Conservation (phyloP, 2,113 vertebrate species). For the Atrichornis clamosus region DNA sequence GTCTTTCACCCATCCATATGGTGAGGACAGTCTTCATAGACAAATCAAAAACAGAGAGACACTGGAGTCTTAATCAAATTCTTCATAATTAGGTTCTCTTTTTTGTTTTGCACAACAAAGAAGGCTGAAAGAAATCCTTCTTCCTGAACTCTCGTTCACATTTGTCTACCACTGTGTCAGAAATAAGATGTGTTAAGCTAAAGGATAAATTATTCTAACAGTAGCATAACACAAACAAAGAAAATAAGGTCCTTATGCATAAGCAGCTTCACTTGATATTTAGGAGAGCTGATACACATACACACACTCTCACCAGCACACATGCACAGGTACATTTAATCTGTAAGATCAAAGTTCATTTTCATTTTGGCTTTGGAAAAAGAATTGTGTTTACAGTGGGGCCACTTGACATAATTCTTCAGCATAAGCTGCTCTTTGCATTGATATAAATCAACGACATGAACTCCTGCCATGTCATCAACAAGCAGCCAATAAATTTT, state of each 20-base stretch:
- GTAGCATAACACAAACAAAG: not conserved
- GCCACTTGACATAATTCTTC: not conserved
- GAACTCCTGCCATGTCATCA: not conserved
- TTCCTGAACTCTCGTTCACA: not conserved
- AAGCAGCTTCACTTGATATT: not conserved
- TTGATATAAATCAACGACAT: not conserved
- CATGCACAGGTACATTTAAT: not conserved
- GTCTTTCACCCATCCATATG: not conserved
- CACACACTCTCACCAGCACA: not conserved
- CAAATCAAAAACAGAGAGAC: not conserved
- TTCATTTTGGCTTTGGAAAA: not conserved
- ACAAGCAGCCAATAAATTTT: not conserved
- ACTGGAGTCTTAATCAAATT: not conserved
- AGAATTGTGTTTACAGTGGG: not conserved
- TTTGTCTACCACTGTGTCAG: not conserved
- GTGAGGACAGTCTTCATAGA: not conserved
- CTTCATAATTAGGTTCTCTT: not conserved
- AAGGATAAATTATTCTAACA: not conserved
- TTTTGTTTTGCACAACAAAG: not conserved
- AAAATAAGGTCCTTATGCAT: not conserved
- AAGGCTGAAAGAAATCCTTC: not conserved
- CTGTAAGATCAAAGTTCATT: not conserved
- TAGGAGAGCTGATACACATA: not conserved
- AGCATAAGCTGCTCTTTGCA: not conserved
- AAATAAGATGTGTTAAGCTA: not conserved